A percentile compares a stretch with the other conserved stretches of the same genome.
Conservation (phyloP, 2,888 invertebrate genomes). For the Philonicus albiceps region DNA sequence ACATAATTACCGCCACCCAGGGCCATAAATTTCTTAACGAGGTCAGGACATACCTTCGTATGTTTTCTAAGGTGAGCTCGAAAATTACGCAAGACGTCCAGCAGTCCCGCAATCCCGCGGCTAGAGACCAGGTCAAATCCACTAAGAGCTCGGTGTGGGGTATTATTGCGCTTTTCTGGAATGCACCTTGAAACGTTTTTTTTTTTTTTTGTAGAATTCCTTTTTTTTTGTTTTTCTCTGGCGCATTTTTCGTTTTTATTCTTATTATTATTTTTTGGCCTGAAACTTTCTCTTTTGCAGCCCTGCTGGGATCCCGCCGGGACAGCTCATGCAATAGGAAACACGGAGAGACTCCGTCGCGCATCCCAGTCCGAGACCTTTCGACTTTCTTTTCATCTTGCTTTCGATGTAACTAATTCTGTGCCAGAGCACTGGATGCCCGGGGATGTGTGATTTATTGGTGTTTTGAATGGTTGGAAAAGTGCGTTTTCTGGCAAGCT, state of each 20-base stretch:
- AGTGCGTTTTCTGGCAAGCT: neutral
- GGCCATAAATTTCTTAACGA: slow-evolving; percentile 32
- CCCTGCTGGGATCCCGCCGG: slow-evolving; percentile 35
- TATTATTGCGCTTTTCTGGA: neutral
- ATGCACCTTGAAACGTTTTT: slow-evolving; percentile 30
- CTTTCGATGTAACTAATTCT: slow-evolving; percentile 18
- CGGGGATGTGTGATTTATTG: neutral
- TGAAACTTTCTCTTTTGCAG: slow-evolving; percentile 42
- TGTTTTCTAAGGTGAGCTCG: neutral
- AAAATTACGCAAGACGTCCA: neutral
- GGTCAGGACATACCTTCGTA: neutral
- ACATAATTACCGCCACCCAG: slow-evolving; percentile 33
- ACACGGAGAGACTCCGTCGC: neutral
- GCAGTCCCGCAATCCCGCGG: neutral
- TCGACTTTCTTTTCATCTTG: slow-evolving; percentile 7
- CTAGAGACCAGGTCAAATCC: neutral
- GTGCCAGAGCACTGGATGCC: neutral
- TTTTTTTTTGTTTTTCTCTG: neutral
- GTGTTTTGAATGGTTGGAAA: neutral
- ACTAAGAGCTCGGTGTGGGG: neutral
- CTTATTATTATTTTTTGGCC: neutral
- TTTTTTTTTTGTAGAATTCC: neutral
- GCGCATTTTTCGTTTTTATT: neutral
- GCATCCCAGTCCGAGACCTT: neutral
- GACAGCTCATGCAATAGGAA: neutral